Evolutionary conservation across 2,797 vertebrate species (phyloP).

Genomic region (Sarcoramphus papa): DNA sequence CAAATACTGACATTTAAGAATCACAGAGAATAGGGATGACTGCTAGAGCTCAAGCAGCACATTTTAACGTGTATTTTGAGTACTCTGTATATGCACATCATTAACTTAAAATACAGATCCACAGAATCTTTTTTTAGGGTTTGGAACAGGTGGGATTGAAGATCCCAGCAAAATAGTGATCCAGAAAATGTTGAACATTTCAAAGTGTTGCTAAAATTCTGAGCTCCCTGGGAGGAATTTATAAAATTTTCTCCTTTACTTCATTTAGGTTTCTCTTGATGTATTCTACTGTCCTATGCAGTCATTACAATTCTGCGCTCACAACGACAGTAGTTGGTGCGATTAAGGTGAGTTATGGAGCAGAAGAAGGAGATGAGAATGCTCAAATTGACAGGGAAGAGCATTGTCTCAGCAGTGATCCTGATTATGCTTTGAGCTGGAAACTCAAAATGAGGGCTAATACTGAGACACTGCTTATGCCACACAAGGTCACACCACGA

Average conservation of each 20-base stretch:
- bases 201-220: not conserved
- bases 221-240: not conserved
- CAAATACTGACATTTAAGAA: not conserved
- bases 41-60: not conserved
- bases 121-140: not conserved
- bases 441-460: not conserved
- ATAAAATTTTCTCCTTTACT: not conserved
- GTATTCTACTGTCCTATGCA: constrained; percentile 90
- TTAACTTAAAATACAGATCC: not conserved
- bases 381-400: not conserved
- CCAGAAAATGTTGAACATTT: not conserved
- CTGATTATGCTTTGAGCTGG: not conserved
- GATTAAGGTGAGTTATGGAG: constrained; percentile 80
- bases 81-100: not conserved
- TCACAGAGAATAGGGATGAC: not conserved
- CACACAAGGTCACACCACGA: not conserved
- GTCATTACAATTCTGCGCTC: constrained; percentile 90
- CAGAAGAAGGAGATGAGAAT: not conserved
- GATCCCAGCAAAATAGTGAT: not conserved
- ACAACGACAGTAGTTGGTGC: constrained; percentile 89
- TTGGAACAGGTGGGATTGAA: not conserved
- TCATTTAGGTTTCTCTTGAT: constrained; percentile 88
- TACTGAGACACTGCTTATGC: not conserved
- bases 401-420: not conserved
- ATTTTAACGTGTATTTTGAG: not conserved